Evolutionary conservation across 2,113 vertebrate species (phyloP).

Genomic region (Scartelaos histophorus): DNA sequence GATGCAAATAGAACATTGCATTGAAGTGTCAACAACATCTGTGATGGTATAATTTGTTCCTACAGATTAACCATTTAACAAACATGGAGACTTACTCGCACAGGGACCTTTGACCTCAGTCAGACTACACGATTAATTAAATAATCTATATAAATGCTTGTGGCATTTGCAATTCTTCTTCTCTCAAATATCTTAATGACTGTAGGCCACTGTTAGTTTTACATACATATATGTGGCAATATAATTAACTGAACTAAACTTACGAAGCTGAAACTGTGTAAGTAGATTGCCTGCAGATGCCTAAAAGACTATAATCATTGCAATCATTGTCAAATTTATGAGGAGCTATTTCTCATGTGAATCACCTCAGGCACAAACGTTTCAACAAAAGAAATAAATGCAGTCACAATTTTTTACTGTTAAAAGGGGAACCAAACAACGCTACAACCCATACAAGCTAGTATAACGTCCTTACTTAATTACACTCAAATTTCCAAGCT

Average conservation of each 20-base stretch:
- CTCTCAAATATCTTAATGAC: no score
- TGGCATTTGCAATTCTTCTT: no score
- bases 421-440: background rate
- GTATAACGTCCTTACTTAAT: conserved; percentile 4
- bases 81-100: conserved; percentile 11
- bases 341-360: no score
- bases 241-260: no score
- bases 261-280: no score
- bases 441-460: background rate
- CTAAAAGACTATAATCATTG: no score
- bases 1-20: conserved; percentile 15
- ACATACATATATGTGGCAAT: no score
- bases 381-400: no score
- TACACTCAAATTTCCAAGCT: background rate
- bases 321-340: no score
- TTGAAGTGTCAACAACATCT: conserved; percentile 51
- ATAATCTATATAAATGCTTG: background rate
- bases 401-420: background rate
- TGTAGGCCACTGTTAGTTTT: no score
- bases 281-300: no score
- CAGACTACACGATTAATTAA: background rate
- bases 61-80: conserved; percentile 45
- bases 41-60: conserved; percentile 41
- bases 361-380: no score
- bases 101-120: background rate